Evolutionary conservation across 2,797 vertebrate genomes (phyloP), one percentile per base, ranked within the genome.

Genomic region (Iguana delicatissima): DNA sequence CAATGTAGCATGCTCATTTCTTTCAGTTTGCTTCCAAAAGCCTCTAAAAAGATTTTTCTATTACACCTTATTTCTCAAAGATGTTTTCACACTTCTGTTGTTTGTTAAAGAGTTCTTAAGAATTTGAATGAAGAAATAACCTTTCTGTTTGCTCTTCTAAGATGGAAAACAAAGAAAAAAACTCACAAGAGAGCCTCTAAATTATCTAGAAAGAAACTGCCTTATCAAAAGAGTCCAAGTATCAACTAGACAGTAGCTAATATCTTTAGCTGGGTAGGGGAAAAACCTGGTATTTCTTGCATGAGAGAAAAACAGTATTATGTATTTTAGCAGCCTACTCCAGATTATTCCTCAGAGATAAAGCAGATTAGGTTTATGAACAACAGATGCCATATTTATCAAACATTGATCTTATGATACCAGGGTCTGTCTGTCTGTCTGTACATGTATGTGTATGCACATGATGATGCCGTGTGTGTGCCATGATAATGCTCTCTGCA

Each of bases 1-100:
- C 89, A 90, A 72, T 9, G 32, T 13, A 86, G 77, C 86, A 84
- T 26, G 0, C 4, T 80, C 82, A 72, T 42, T 89, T 42, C 64
- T 85, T 72, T 86, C 1, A 14, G 38, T 18, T 87, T 12, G 69
- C 87, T 93, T 72, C 9, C 38, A 90, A 0, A 57, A 52, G 50
- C 72, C 52, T 86, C 9, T 57, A 59, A 38, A 10, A 8, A 18
- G 3, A 76, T 59, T 82, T 59, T 83, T 84, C 5, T 6, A 50
- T 69, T 62, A 32, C 2, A 9, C n/a, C 55, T 62, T 86, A 42
- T 3, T 8, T 32, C 52, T 46, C 16, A 86, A 77, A 8, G 26
- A 76, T 10, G 4, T 59, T 59, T 77, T 77, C 52, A 59, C 8
- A 20, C 57, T 77, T 86, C 13, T 46, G n/a, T 46, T 16, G n/a